Percentiles rank a stretch among this genome's conserved stretches.
phyloP scores from a whole-genome alignment of 2,797 vertebrate species.

The Sardinella longiceps region DNA sequence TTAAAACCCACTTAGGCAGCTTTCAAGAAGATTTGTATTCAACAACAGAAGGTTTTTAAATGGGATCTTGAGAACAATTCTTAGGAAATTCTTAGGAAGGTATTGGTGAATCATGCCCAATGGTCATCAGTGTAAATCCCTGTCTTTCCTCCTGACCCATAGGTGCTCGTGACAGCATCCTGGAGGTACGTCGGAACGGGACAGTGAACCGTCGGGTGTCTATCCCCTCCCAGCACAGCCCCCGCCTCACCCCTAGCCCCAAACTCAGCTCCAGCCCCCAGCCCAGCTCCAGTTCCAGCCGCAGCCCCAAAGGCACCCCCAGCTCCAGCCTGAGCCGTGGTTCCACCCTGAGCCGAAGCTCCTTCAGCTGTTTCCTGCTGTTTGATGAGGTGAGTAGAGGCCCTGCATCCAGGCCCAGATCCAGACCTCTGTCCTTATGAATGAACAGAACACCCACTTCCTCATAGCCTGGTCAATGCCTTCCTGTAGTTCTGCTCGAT shows the following conservation, averaged over 20 bases:
- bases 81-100: too few species aligned
- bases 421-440: not conserved
- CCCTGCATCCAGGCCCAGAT: not conserved
- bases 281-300: slow-evolving; percentile 46
- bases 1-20: too few species aligned
- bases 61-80: too few species aligned
- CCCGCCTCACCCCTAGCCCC: slow-evolving; percentile 42
- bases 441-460: not conserved
- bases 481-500: too few species aligned
- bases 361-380: slow-evolving; percentile 75
- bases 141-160: not conserved
- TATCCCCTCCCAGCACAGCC: slow-evolving; percentile 59
- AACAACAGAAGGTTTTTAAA: too few species aligned
- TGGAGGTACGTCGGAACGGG: slow-evolving; percentile 76
- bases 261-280: too few species aligned
- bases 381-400: slow-evolving; percentile 72
- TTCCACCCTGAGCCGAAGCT: slow-evolving; percentile 51
- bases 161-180: slow-evolving; percentile 81
- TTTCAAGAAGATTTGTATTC: too few species aligned
- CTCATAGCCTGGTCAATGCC: not conserved
- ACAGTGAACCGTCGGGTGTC: slow-evolving; percentile 66
- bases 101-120: too few species aligned
- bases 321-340: not conserved
- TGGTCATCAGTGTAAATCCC: not conserved
- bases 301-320: not conserved